phyloP scores from a whole-genome alignment of 1,140 invertebrate genomes.

The Platyscapa corneri region DNA sequence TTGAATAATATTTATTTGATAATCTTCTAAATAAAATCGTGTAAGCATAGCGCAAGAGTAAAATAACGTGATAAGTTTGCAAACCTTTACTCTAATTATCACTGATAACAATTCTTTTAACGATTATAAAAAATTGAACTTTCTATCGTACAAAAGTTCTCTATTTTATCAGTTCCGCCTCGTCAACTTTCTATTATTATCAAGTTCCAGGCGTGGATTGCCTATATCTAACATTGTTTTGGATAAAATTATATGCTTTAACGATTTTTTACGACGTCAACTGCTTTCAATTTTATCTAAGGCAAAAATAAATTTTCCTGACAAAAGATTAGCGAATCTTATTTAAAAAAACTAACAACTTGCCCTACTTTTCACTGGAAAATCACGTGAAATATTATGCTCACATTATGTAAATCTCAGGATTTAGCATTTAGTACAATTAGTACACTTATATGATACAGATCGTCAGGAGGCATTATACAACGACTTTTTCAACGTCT shows the following conservation, averaged over 20 bases:
- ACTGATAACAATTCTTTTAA: constrained; percentile 37
- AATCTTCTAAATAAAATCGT: not conserved
- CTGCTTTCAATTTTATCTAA: not conserved
- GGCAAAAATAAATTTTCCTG: not conserved
- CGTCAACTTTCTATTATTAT: not conserved
- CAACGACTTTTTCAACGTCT: too few species aligned
- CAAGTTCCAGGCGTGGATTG: not conserved
- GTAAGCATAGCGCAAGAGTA: not conserved
- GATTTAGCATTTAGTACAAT: not conserved
- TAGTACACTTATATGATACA: not conserved
- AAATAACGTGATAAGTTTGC: constrained; percentile 12
- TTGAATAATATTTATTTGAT: not conserved
- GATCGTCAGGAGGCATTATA: not conserved
- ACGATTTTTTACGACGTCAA: not conserved
- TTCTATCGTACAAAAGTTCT: not conserved
- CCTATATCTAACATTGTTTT: not conserved
- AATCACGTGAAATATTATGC: too few species aligned
- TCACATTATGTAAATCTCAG: not conserved
- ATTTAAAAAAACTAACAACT: not conserved
- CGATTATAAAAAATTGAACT: constrained; percentile 36
- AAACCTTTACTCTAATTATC: constrained; percentile 35
- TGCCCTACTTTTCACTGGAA: too few species aligned
- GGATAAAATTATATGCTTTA: not conserved
- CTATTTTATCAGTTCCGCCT: not conserved
- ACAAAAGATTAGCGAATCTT: not conserved